Conservation (phyloP, 1,140 invertebrate species). For the Drosophila erecta region DNA sequence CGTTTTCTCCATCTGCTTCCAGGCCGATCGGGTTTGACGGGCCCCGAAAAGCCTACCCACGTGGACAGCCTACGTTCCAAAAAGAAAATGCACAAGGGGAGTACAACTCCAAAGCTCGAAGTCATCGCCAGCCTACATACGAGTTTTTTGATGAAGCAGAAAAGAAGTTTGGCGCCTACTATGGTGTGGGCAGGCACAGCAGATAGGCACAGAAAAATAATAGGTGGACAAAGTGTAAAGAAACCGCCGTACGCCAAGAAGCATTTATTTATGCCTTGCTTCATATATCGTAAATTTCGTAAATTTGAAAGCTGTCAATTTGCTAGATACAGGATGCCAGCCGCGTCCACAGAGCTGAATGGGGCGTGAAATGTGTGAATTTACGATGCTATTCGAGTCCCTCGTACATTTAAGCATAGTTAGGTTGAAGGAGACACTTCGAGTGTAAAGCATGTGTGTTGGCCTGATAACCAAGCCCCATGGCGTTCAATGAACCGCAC, state of each 20-base stretch:
- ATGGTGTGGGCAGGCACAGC: slow-evolving; percentile 56
- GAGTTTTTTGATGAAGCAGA: slow-evolving; percentile 5
- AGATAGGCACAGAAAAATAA: slow-evolving; percentile 23
- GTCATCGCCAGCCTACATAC: slow-evolving; percentile 55
- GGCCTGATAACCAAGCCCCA: slow-evolving; percentile 27
- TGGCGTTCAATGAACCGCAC: slow-evolving; percentile 70
- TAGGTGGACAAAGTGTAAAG: slow-evolving; percentile 63
- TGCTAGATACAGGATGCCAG: slow-evolving; percentile 66
- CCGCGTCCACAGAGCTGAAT: slow-evolving; percentile 48
- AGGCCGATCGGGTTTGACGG: slow-evolving; percentile 56
- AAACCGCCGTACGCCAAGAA: slow-evolving; percentile 16
- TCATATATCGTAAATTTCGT: slow-evolving; percentile 78
- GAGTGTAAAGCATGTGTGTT: slow-evolving; percentile 17
- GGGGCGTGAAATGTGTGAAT: slow-evolving; percentile 75
- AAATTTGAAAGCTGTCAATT: slow-evolving; percentile 74
- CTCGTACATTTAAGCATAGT: slow-evolving; percentile 23
- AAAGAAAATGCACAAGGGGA: slow-evolving; percentile 13
- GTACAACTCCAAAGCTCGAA: slow-evolving; percentile 26
- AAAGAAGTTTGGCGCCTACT: slow-evolving; percentile 70
- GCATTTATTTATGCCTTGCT: slow-evolving; percentile 61
- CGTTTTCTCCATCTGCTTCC: slow-evolving; percentile 36
- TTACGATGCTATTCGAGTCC: slow-evolving; percentile 58
- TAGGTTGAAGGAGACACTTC: slow-evolving; percentile 41
- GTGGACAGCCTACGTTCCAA: slow-evolving; percentile 35
- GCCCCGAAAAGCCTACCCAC: slow-evolving; percentile 45